These are phyloP conservation scores for Montipora foliosa DNA, from an alignment of 64 coral and sea anemone species.

Conservation along the genomic window DNA sequence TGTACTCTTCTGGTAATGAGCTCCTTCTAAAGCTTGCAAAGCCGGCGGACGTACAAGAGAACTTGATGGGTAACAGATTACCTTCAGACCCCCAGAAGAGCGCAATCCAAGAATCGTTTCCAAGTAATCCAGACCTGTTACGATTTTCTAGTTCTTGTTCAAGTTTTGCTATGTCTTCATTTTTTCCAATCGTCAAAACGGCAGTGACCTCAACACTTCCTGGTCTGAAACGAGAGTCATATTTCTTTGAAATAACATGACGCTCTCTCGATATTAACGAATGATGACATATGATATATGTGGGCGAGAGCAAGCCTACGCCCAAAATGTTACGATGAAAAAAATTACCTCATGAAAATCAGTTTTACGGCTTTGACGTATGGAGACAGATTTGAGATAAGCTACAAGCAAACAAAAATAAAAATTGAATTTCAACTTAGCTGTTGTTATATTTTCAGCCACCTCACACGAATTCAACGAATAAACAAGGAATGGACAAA, in stretches of 20 bases:
- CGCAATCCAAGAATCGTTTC: slow-evolving; percentile 15
- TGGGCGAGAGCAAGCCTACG: too few relatives aligned
- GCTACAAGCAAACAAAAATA: not conserved
- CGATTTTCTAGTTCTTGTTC: not conserved
- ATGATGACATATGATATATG: too few relatives aligned
- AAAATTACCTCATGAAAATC: not conserved
- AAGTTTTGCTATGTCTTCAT: not conserved
- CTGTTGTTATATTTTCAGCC: too few relatives aligned
- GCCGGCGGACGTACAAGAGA: too few relatives aligned
- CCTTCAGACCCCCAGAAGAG: slow-evolving; percentile 2
- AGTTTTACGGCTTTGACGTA: not conserved
- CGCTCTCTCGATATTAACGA: not conserved
- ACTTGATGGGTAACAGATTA: not conserved
- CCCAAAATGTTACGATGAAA: not conserved
- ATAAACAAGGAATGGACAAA: too few relatives aligned
- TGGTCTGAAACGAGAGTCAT: not conserved
- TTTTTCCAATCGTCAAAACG: not conserved
- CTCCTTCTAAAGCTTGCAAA: too few relatives aligned
- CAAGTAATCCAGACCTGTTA: slow-evolving; percentile 7
- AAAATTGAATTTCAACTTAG: not conserved
- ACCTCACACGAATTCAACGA: too few relatives aligned
- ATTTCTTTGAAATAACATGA: not conserved
- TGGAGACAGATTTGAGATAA: not conserved
- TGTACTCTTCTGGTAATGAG: too few relatives aligned
- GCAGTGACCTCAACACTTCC: slow-evolving; percentile 22